These are phyloP conservation scores for Medauroidea extradentata DNA, from an alignment of 1,140 invertebrate genomes.

Conservation along the genomic window DNA sequence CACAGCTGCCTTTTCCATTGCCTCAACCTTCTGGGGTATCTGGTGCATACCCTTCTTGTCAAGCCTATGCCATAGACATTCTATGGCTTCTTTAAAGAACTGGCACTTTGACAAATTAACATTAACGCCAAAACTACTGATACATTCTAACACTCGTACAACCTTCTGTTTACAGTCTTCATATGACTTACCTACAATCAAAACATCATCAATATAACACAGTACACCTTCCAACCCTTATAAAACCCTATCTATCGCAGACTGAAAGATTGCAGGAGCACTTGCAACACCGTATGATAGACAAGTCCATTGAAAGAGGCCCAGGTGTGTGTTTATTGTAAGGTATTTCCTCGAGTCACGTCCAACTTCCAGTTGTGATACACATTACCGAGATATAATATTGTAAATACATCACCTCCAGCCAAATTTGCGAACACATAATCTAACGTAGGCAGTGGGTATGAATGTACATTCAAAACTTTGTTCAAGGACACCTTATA, in stretches of 20 bases:
- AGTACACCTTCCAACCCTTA: neutral
- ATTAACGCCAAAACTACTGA: conserved; percentile 24
- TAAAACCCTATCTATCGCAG: neutral
- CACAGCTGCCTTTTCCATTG: conserved; percentile 33
- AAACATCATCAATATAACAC: conserved; percentile 3
- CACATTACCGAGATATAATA: no score
- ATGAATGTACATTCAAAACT: no score
- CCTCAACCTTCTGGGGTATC: conserved; percentile 36
- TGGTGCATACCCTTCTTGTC: conserved; percentile 31
- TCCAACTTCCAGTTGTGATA: no score
- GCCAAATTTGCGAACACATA: no score
- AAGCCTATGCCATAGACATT: conserved; percentile 39
- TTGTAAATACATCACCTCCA: no score
- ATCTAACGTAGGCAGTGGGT: no score
- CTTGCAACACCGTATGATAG: no score
- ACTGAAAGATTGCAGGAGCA: neutral
- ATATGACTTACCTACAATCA: neutral
- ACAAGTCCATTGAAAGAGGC: no score
- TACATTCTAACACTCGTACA: conserved; percentile 21
- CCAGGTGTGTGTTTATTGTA: no score
- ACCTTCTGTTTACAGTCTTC: conserved; percentile 8
- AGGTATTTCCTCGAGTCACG: no score
- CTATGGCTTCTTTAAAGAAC: conserved; percentile 28
- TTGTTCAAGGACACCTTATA: no score
- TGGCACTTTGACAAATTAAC: conserved; percentile 39